A percentile compares a stretch with the other conserved stretches of the same genome.
Conservation (phyloP, 2,113 vertebrate species). For the Alectura lathami region DNA sequence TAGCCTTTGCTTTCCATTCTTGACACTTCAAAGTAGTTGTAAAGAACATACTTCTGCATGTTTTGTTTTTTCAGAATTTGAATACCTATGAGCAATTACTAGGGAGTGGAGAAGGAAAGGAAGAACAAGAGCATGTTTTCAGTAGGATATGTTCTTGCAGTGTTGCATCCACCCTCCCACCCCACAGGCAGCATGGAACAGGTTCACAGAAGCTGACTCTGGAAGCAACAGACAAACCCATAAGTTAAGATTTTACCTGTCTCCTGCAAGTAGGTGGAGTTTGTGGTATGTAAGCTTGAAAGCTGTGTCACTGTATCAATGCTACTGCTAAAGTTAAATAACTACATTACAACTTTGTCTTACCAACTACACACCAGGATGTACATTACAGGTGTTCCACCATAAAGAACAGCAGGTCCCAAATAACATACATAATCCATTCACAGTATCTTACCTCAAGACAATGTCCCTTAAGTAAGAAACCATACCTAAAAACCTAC, state of each 20-base stretch:
- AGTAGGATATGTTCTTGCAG: not conserved
- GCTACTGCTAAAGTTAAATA: slow-evolving; percentile 42
- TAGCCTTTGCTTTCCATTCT: not conserved
- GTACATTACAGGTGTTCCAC: slow-evolving; percentile 22
- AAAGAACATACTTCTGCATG: not conserved
- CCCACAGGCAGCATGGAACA: not conserved
- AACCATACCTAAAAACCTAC: slow-evolving; percentile 15
- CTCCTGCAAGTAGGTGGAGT: not conserved
- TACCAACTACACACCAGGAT: slow-evolving; percentile 21
- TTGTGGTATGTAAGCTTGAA: not conserved
- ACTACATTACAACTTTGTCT: slow-evolving; percentile 11
- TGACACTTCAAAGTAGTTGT: not conserved
- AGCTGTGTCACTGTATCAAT: not conserved
- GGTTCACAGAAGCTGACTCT: not conserved
- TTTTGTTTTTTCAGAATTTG: not conserved
- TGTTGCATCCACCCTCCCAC: not conserved
- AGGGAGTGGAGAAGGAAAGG: not conserved
- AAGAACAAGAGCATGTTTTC: not conserved
- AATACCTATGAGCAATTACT: not conserved
- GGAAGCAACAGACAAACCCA: not conserved
- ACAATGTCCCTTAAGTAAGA: slow-evolving; percentile 44
- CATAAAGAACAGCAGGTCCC: not conserved
- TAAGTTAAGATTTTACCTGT: not conserved
- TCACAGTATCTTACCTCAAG: slow-evolving; percentile 58
- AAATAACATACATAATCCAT: not conserved